Base-by-base conservation (phyloP, 2,113 vertebrate genomes). In the Isurus oxyrinchus region DNA sequence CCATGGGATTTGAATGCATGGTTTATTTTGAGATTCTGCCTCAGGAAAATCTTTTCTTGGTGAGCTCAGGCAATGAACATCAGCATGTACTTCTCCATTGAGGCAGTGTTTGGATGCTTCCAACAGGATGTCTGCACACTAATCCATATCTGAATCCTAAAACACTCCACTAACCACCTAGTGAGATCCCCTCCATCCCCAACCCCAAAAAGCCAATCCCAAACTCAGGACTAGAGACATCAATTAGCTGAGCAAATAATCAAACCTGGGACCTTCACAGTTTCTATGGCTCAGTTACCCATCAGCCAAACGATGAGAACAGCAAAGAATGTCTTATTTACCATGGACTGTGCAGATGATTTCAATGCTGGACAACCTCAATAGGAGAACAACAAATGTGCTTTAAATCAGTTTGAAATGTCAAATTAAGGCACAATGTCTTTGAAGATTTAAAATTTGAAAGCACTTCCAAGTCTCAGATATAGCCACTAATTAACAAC, bases 371-470 rank as follows among this genome's bases (percentile, higher is more conserved):
- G 88, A 35, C 31, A 61, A 31, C 59, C 3, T 1, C 31, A 1
- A 35, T 94, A 8, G 16, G n/a, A 93, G 53, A 90, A 2, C 55
- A 90, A 27, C 27, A 63, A 94, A 40, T 94, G 31, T 61, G 27
- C 14, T 61, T 93, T 27, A 91, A 57, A 35, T 93, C n/a, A 94
- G 90, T 66, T 63, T 94, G 31, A 63, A 94, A 63, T 90, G 87
- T 63, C 8, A 23, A 94, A 94, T n/a, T 44, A 84, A 84, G 19
- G 19, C 16, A 94, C 35, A 40, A 8, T 40, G 16, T n/a, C 59
- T 61, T 61, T 40, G 61, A 63, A 94, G 13, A 94, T 16, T 84
- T 84, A 40, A 10, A 63, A 94, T 0, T 94, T 94, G 16, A 63
- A 94, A 63, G 59, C 35, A 2, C 59, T 63, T 94, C 35, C 90